phyloP scores from a whole-genome alignment of 2,888 invertebrate species.

The Notodonta ziczac region DNA sequence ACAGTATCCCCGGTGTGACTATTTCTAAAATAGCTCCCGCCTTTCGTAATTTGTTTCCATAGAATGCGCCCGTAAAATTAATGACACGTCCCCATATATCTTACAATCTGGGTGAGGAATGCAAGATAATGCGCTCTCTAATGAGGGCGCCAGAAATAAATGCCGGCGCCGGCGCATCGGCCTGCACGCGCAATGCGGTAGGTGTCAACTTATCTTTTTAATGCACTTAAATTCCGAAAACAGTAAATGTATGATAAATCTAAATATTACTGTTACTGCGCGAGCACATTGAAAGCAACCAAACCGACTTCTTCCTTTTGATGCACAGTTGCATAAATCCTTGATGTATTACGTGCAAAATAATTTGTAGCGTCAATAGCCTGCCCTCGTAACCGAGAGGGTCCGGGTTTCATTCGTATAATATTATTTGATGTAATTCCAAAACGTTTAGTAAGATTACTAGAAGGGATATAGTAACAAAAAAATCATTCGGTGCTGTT shows the following conservation, averaged over 20 bases:
- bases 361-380: no score
- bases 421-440: no score
- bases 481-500: no score
- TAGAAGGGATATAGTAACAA: no score
- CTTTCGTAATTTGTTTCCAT: slow-evolving; percentile 1
- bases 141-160: slow-evolving; percentile 35
- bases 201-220: slow-evolving; percentile 5
- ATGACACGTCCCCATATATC: background rate
- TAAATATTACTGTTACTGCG: background rate
- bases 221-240: background rate
- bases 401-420: no score
- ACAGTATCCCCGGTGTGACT: slow-evolving; percentile 6
- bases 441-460: no score
- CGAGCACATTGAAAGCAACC: no score
- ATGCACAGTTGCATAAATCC: no score
- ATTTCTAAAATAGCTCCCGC: slow-evolving; percentile 2
- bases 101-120: slow-evolving; percentile 22
- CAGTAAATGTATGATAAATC: no score
- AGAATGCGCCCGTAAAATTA: slow-evolving; percentile 5
- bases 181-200: slow-evolving; percentile 23
- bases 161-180: slow-evolving; percentile 21
- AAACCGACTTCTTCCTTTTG: no score
- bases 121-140: slow-evolving; percentile 34
- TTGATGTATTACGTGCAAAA: no score
- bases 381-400: no score